Evolutionary conservation across 2,113 vertebrate genomes (phyloP).

Genomic region (Lophius piscatorius): DNA sequence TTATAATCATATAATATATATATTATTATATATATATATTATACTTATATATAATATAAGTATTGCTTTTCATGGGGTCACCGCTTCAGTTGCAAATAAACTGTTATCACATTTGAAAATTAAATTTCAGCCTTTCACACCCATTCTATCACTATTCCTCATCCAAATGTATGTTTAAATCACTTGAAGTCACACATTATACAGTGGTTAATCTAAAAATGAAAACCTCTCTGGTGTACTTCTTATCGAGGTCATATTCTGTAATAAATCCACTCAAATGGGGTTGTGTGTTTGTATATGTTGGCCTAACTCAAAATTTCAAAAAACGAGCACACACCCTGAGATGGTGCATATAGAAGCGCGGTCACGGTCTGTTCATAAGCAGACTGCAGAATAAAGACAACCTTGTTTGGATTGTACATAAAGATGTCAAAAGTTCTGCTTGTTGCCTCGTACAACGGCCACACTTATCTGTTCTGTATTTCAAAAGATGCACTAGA

Average conservation of each 20-base stretch:
- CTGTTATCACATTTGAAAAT: neutral
- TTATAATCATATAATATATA: too few species aligned
- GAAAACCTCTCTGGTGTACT: neutral
- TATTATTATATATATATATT: too few species aligned
- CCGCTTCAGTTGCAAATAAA: neutral
- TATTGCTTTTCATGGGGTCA: neutral
- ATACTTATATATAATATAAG: too few species aligned
- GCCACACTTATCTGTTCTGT: constrained; percentile 32
- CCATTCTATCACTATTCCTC: neutral
- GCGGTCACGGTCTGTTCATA: constrained; percentile 21
- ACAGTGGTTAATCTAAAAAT: neutral
- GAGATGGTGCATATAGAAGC: neutral
- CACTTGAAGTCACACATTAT: neutral
- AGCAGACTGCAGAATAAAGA: constrained; percentile 26
- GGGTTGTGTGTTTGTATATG: too few species aligned
- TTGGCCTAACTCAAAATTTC: too few species aligned
- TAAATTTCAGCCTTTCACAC: neutral
- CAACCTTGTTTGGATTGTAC: constrained; percentile 28
- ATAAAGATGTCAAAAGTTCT: constrained; percentile 17
- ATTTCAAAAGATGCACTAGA: constrained; percentile 31
- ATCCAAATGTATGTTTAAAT: neutral
- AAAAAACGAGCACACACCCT: too few species aligned
- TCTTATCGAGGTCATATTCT: too few species aligned
- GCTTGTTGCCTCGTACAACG: constrained; percentile 31
- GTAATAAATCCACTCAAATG: too few species aligned